These are phyloP conservation scores for Temnothorax nylanderi DNA, from an alignment of 1,140 invertebrate species.

Conservation along the genomic window DNA sequence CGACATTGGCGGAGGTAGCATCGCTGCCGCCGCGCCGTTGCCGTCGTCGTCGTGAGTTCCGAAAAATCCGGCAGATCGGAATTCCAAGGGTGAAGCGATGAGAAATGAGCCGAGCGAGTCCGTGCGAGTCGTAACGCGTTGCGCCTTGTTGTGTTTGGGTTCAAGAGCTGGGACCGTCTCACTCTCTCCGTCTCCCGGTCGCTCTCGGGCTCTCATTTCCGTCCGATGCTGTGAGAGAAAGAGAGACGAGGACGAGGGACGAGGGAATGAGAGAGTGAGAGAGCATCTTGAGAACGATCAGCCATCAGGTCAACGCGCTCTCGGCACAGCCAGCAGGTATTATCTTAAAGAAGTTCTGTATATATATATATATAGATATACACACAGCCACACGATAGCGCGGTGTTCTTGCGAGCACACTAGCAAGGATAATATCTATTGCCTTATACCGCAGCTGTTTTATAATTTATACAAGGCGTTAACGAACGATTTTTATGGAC, in stretches of 20 bases:
- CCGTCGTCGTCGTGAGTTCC: conserved; percentile 26
- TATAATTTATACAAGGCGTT: not conserved
- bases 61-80: conserved; percentile 56
- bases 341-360: conserved; percentile 69
- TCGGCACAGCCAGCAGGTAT: conserved; percentile 63
- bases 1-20: conserved; percentile 25
- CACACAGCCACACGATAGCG: not conserved
- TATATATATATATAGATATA: conserved; percentile 23
- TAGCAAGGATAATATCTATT: conserved; percentile 16
- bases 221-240: conserved; percentile 31
- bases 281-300: conserved; percentile 59
- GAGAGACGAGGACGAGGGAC: not conserved
- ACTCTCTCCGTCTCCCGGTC: conserved; percentile 21
- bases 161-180: conserved; percentile 51
- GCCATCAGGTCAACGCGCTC: conserved; percentile 75
- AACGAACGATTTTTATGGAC: not conserved
- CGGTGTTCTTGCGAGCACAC: not conserved
- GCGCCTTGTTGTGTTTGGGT: conserved; percentile 55
- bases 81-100: conserved; percentile 54
- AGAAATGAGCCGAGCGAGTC: conserved; percentile 45
- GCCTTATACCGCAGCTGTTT: conserved; percentile 10
- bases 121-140: conserved; percentile 42
- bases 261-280: conserved; percentile 31
- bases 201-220: conserved; percentile 41
- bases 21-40: not conserved